Percentiles rank a stretch among this genome's conserved stretches.
Conservation (phyloP, 2,113 vertebrate species). For the Lates calcarifer region DNA sequence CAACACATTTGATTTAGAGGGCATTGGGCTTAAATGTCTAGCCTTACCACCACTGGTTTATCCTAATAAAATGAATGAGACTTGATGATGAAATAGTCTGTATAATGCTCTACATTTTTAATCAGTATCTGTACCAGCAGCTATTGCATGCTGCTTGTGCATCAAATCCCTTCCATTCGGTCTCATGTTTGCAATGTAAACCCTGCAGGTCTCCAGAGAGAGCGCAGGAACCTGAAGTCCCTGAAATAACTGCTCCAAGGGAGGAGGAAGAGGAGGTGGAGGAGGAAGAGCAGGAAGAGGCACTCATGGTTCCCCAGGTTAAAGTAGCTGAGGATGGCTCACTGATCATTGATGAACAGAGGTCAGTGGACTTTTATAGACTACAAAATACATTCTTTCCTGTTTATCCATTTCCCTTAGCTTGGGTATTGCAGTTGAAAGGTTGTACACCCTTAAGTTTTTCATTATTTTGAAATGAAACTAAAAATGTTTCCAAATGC, state of each 20-base stretch:
- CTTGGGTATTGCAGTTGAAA: not conserved
- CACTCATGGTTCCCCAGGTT: conserved; percentile 92
- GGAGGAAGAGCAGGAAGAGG: conserved; percentile 80
- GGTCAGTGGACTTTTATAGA: conserved; percentile 79
- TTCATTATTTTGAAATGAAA: not conserved
- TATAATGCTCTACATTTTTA: not conserved
- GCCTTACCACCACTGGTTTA: not conserved
- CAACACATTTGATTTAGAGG: not conserved
- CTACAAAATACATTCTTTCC: not conserved
- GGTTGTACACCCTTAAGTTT: not conserved
- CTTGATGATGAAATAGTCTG: not conserved
- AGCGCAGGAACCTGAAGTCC: conserved; percentile 33
- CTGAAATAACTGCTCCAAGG: not conserved
- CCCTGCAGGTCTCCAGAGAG: conserved; percentile 62
- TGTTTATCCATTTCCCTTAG: not conserved
- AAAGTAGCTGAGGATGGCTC: conserved; percentile 98
- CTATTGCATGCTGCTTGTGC: not conserved
- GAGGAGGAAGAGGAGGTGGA: conserved; percentile 64
- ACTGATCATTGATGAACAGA: conserved; percentile 98
- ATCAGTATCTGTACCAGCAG: not conserved
- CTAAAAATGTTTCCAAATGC: not conserved
- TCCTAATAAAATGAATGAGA: not conserved
- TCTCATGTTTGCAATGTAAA: not conserved
- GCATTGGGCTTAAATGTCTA: not conserved
- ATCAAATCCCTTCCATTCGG: not conserved